Evolutionary conservation across 2,797 vertebrate species (phyloP).

Genomic region (Chrosomus eos): DNA sequence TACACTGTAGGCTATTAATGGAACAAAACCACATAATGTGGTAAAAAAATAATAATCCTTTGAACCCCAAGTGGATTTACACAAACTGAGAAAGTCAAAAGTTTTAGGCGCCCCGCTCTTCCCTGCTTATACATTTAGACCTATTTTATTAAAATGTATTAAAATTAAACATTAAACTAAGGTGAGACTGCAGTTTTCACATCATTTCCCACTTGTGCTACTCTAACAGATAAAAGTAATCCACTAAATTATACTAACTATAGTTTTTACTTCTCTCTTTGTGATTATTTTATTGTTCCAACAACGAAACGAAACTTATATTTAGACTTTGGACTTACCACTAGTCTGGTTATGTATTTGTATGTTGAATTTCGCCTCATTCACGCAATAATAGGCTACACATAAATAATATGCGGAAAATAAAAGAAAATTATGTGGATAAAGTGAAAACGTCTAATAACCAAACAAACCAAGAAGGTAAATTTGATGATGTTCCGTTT

Average conservation of each 20-base stretch:
- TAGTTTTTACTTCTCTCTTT: neutral
- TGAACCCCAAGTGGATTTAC: no score
- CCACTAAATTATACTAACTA: neutral
- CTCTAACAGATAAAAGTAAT: no score
- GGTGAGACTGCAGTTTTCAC: no score
- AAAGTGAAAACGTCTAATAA: neutral
- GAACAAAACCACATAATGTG: no score
- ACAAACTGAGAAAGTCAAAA: no score
- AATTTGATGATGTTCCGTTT: neutral
- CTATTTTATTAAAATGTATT: no score
- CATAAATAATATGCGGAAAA: neutral
- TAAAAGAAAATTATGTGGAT: neutral
- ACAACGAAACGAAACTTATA: neutral
- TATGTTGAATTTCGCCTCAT: slow-evolving; percentile 7
- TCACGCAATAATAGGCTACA: neutral
- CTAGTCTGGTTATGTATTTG: neutral
- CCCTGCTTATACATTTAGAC: no score
- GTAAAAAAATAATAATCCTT: no score
- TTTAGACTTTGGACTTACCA: slow-evolving; percentile 16
- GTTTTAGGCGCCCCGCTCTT: no score
- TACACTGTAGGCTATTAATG: no score
- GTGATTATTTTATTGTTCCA: neutral
- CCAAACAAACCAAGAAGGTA: neutral
- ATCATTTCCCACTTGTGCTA: neutral
- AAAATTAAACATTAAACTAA: neutral